Evolutionary conservation across 1,140 invertebrate genomes (phyloP).

Genomic region (Heterodera schachtii): DNA sequence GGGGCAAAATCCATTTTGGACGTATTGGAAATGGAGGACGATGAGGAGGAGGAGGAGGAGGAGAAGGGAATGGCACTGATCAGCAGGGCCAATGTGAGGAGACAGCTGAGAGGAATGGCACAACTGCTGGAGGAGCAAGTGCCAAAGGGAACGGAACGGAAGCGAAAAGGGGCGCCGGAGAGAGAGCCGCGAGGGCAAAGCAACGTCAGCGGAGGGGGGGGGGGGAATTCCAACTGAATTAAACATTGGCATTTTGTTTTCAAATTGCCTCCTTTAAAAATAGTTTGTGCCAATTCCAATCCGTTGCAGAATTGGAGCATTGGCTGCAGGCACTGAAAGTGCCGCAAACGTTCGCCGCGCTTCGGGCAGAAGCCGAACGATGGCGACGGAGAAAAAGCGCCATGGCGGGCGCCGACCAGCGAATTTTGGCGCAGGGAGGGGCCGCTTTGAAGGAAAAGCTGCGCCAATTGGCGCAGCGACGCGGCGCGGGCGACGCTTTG

Average conservation of each 20-base stretch:
- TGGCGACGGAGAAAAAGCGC: not conserved
- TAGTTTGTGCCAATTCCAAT: not conserved
- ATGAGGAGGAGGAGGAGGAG: not conserved
- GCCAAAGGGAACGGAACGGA: not conserved
- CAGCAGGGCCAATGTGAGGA: not conserved
- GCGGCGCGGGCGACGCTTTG: not conserved
- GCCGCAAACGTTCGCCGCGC: conserved; percentile 12
- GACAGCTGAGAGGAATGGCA: conserved; percentile 3
- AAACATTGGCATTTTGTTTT: too few relatives aligned
- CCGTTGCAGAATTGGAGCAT: conserved; percentile 11
- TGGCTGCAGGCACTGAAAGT: conserved; percentile 13
- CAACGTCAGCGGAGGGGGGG: not conserved
- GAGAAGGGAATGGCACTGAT: not conserved
- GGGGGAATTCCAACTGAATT: not conserved
- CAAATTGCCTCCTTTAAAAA: too few relatives aligned
- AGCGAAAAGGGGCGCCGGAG: not conserved
- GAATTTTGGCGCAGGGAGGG: not conserved
- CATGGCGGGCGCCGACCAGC: not conserved
- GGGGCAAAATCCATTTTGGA: conserved; percentile 17
- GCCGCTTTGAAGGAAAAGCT: conserved; percentile 14
- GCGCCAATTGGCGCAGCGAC: conserved; percentile 2
- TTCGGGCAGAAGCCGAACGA: not conserved
- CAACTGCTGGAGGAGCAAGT: not conserved
- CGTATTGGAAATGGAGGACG: conserved; percentile 13
- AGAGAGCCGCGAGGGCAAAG: conserved; percentile 17